Base-by-base conservation (phyloP, 1,140 invertebrate species). In the Antheraea mylitta region DNA sequence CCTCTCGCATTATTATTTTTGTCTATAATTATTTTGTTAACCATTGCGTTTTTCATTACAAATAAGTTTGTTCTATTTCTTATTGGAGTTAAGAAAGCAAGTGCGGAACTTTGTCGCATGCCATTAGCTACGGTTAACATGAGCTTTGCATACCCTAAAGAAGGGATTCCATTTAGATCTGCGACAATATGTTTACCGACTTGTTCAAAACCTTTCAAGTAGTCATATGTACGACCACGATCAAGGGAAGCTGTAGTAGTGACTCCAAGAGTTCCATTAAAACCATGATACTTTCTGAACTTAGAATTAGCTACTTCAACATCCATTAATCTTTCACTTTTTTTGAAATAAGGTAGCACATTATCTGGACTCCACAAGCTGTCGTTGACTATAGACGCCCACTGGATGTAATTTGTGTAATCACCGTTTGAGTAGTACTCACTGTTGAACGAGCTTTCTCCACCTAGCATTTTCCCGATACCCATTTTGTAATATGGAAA, bases 401-500 rank as follows among this genome's bases (percentile, higher is more conserved):
- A 53, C 11, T 53, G 0, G 6, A 13, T 6, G 48, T 53, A 53
- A 77, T 95, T 74, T 5, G 64, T 36, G 0, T 70, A 66, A 69
- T 94, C 92, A 6, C 96, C 95, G 64, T 96, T 91, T 0, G 94
- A 94, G 71, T 96, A 96, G 0, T 95, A 94, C 94, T 96, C 94
- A 74, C 96, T 97, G 86, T 96, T 96, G 0, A 96, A 93, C 1
- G 95, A 92, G 16, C 95, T 95, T 1, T 94, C 94, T 0, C 96
- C 96, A 0, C 96, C 96, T 0, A 96, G 75, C 10, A 93, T 94
- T 86, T 94, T 95, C 0, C 96, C 96, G 42, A 94, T 83, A 0
- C 94, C 93, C 90, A 95, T 93, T 67, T 94, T 94, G 76, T 95
- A 95, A 0, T 93, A 92, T 0, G 92, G 92, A 10, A 93, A 90